Conservation (phyloP, 2,113 vertebrate genomes). For the Chrysochloris asiatica region DNA sequence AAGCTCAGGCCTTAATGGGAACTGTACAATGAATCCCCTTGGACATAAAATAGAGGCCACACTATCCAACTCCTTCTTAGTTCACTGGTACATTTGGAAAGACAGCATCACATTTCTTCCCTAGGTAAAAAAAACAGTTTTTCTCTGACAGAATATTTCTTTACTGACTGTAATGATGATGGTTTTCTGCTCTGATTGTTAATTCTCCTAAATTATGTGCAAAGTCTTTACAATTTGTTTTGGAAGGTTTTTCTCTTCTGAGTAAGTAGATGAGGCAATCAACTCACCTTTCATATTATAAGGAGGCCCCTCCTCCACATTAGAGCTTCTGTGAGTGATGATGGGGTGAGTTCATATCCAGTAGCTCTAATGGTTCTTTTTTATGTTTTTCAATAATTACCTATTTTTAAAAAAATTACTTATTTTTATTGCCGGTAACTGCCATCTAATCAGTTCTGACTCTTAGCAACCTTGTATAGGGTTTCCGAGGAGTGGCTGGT, state of each 20-base stretch:
- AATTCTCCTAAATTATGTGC: conserved; percentile 39
- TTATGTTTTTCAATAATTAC: no score
- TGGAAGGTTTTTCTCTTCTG: neutral
- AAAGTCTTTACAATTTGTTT: conserved; percentile 53
- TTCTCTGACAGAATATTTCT: neutral
- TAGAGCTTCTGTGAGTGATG: conserved; percentile 16
- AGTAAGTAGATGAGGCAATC: conserved; percentile 46
- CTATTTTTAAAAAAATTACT: no score
- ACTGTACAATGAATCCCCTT: neutral
- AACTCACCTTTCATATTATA: conserved; percentile 57
- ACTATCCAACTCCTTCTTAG: neutral
- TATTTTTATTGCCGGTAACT: no score
- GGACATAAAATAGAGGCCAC: neutral
- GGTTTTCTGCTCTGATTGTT: neutral
- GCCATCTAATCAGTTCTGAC: no score
- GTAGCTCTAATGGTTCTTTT: neutral
- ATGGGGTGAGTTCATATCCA: neutral
- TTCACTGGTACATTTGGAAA: neutral
- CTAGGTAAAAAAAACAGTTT: neutral
- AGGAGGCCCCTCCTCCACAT: neutral
- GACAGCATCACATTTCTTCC: neutral
- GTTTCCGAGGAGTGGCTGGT: no score
- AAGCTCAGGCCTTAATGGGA: neutral
- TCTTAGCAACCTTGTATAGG: no score
- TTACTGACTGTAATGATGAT: neutral